phyloP scores from a whole-genome alignment of 2,797 vertebrate genomes.

The Crenichthys baileyi region DNA sequence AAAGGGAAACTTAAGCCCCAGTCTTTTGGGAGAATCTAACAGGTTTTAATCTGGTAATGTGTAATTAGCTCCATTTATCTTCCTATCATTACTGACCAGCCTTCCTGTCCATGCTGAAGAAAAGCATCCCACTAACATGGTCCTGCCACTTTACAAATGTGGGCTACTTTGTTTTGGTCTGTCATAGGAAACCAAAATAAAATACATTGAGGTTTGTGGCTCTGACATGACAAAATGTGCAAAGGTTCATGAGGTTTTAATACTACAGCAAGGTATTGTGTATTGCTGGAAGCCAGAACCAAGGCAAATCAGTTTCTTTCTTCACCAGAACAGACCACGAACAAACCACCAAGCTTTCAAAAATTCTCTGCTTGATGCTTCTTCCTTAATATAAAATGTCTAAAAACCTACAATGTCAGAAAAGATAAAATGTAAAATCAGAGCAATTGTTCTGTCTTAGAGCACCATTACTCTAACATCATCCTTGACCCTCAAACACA shows the following conservation, averaged over 20 bases:
- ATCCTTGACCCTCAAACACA: not conserved
- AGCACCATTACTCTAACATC: not conserved
- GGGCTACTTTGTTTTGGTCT: not conserved
- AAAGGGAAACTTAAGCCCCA: not conserved
- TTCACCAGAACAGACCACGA: not conserved
- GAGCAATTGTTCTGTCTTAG: not conserved
- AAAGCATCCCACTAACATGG: not conserved
- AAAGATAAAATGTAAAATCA: not conserved
- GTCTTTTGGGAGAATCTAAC: not conserved
- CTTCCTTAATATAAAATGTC: not conserved
- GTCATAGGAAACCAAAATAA: not conserved
- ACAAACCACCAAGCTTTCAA: not conserved
- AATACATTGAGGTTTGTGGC: not conserved
- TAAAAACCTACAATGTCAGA: not conserved
- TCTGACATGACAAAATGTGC: not conserved
- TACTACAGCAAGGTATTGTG: not conserved
- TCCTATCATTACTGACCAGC: not conserved
- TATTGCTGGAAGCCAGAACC: not conserved
- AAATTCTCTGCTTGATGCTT: not conserved
- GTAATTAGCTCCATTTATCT: not conserved
- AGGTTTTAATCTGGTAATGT: not conserved
- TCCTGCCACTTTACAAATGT: not conserved
- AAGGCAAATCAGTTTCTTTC: not conserved
- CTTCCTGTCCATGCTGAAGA: not conserved
- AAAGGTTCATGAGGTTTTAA: not conserved